phyloP scores from a whole-genome alignment of 2,113 vertebrate genomes.

The Scortum barcoo region DNA sequence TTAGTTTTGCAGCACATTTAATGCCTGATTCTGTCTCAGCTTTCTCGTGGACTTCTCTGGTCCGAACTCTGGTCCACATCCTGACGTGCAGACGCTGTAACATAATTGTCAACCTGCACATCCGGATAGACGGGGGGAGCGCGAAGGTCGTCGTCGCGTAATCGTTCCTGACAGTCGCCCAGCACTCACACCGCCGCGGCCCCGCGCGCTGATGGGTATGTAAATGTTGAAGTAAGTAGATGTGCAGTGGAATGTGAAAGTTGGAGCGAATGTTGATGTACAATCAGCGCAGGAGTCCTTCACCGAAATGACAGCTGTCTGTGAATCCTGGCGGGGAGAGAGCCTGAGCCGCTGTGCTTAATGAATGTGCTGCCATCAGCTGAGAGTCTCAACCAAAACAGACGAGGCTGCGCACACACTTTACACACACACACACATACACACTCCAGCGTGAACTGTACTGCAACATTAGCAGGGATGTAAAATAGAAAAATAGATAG shows the following conservation, averaged over 20 bases:
- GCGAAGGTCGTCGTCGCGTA: constrained; percentile 13
- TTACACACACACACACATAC: neutral
- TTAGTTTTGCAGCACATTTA: neutral
- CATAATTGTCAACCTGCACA: constrained; percentile 9
- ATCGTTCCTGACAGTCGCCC: constrained; percentile 40
- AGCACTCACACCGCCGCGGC: constrained; percentile 11
- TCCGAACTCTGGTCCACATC: no score
- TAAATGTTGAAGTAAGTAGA: constrained; percentile 58
- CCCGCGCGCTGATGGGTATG: constrained; percentile 28
- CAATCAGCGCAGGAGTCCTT: constrained; percentile 56
- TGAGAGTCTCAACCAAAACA: constrained; percentile 1
- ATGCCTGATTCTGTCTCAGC: neutral
- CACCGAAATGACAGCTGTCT: constrained; percentile 66
- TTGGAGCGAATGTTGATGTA: constrained; percentile 49
- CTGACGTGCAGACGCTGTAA: neutral
- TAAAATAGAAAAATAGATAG: neutral
- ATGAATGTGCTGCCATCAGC: constrained; percentile 48
- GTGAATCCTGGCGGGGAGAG: constrained; percentile 41
- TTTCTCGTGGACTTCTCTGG: neutral
- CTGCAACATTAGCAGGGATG: neutral
- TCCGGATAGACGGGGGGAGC: neutral
- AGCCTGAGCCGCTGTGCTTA: constrained; percentile 39
- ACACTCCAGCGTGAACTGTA: neutral
- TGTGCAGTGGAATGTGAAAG: constrained; percentile 39
- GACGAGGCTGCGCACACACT: neutral